Evolutionary conservation across 2,888 invertebrate species (phyloP).

Genomic region (Mythimna lalbum): DNA sequence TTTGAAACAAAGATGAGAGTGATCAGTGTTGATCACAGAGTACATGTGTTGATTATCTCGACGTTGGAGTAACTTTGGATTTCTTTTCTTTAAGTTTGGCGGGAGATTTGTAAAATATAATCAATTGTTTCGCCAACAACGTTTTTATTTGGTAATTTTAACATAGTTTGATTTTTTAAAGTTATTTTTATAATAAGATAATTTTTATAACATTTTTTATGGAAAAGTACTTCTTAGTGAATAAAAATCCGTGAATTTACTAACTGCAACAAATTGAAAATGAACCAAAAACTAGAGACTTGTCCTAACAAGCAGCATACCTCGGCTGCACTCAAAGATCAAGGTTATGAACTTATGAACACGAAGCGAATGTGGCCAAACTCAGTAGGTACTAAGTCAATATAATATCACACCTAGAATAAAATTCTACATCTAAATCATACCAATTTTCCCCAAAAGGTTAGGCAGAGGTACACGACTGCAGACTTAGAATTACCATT

Average conservation of each 20-base stretch:
- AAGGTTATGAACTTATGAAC: conserved; percentile 12
- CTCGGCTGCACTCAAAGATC: conserved; percentile 23
- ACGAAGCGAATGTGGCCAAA: background rate
- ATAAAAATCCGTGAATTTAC: background rate
- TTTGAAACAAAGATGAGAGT: background rate
- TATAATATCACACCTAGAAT: background rate
- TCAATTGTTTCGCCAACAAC: background rate
- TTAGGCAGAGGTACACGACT: background rate
- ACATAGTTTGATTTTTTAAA: no score
- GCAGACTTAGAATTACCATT: background rate
- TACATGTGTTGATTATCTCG: background rate
- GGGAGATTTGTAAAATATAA: background rate
- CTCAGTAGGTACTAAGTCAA: background rate
- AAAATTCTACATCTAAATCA: background rate
- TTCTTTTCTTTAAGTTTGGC: background rate
- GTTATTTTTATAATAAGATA: background rate
- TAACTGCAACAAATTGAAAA: background rate
- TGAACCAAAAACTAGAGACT: background rate
- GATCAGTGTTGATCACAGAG: no score
- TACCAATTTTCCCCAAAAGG: background rate
- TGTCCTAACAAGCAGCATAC: background rate
- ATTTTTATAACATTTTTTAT: background rate
- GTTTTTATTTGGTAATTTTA: background rate
- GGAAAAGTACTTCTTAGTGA: background rate
- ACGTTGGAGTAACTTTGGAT: background rate